Base-by-base conservation (phyloP, 1,140 invertebrate species). In the Globodera rostochiensis region DNA sequence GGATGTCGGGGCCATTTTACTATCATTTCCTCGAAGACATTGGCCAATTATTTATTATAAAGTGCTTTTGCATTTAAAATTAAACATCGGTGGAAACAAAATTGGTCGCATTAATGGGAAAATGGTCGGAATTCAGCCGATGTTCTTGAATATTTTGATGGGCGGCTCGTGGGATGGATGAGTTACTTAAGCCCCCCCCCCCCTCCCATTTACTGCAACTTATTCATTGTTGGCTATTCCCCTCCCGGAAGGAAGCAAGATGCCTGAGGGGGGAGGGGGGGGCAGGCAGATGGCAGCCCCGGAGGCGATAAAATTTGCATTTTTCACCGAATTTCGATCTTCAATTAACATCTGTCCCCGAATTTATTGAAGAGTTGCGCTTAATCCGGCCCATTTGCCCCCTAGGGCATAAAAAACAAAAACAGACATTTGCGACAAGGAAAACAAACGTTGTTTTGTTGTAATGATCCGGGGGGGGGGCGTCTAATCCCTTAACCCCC, bases 291-390 rank as follows among this genome's bases (percentile, higher is more conserved):
- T 64, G 57, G 57, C 57, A 64, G 7, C 57, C 57, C 57, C 57
- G 19, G 57, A 64, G 69, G 69, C 69, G 69, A 71, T 71, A 71
- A 71, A 71, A 71, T 71, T 71, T 60, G 66, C 73, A 60, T 79
- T 77, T 45, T 64, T 64, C 57, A 49, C 45, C 75, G 36, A n/a
- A 9, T 21, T 64, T 77, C 21, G 75, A 1, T 66, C 60, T 60
- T 6, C 60, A 19, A 6, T 47, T 69, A 49, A 67, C 67, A 47
- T 69, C 75, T 60, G 75, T 49, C 75, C 46, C 15, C 15, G 53
- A 21, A 45, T 36, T 73, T 6, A 71, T 66, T 49, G 46, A 36
- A 25, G 47, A 50, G 11, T 71, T 46, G 25, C 57, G 47, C 47
- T 57, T 73, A 74, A 80, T 80, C 53, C 73, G 78, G 0, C 67